Evolutionary conservation across 2,113 vertebrate species (phyloP), one percentile per base, ranked within the genome.

Genomic region (Alligator mississippiensis): DNA sequence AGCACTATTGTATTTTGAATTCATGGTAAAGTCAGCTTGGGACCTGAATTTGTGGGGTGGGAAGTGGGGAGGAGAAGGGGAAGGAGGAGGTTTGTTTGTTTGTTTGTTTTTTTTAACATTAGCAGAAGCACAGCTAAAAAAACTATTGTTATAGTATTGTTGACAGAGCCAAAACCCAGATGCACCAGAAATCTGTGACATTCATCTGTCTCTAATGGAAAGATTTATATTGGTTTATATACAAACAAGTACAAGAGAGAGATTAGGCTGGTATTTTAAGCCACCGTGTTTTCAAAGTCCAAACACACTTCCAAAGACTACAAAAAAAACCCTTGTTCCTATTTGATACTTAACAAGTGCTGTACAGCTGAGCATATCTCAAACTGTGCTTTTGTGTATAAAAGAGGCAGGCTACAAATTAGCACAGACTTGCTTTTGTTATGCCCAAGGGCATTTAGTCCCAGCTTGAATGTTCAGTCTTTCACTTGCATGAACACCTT

Each of bases 391-490:
- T 97, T 95, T 22, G 4, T 92, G 27, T 34, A 30, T 80, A 75
- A 93, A 93, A 95, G 88, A 89, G 6, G 2, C 2, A 92, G 84
- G 89, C n/a, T 66, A 61, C 28, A 94, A 90, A 95, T 90, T 96
- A 95, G 79, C 30, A 94, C 59, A 85, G 90, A 15, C 9, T 95
- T 77, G 3, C 17, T 87, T 94, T 85, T 93, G 34, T 72, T 84
- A 95, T 66, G 27, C 47, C 2, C 18, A 55, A 13, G 10, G 25
- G 27, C 87, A 81, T 58, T 95, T 93, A 88, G 24, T 25, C 3
- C 47, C 90, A 21, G 24, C 19, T 87, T 72, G 58, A 86, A 75
- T 86, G 62, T 74, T 75, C 3, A 9, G 15, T 88, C 75, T 96
- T 96, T 94, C 64, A 84, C 38, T 87, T 92, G 9, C 14, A 22